A percentile compares a stretch with the other conserved stretches of the same genome.
phyloP scores from a whole-genome alignment of 2,797 vertebrate species.

The Cuniculus paca region DNA sequence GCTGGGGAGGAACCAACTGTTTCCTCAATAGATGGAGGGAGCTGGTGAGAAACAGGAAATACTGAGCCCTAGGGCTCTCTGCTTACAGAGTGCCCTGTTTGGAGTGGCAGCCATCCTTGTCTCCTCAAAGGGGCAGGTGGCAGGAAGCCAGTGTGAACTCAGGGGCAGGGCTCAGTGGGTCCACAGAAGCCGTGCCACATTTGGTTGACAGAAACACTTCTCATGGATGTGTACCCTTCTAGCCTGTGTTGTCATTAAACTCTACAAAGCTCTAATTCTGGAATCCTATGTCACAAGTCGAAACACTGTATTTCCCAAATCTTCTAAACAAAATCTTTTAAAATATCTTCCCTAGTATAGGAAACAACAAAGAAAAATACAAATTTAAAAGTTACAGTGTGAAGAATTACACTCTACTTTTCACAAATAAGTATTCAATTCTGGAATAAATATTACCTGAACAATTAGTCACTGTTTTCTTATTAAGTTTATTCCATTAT shows the following conservation, averaged over 20 bases:
- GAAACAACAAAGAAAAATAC: background rate
- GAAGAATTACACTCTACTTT: background rate
- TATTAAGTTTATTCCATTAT: background rate
- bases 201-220: background rate
- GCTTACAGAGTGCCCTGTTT: background rate
- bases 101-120: background rate
- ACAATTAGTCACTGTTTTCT: background rate
- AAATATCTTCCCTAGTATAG: background rate
- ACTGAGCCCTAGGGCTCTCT: background rate
- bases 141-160: too few species aligned
- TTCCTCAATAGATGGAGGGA: background rate
- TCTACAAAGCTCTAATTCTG: background rate
- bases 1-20: background rate
- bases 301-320: background rate
- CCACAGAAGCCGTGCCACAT: rapidly evolving
- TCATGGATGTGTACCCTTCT: background rate
- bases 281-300: background rate
- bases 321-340: background rate
- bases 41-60: background rate
- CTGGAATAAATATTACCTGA: background rate
- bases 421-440: background rate
- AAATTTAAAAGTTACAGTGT: background rate
- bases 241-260: too few species aligned
- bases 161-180: too few species aligned
- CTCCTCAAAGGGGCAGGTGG: background rate